Evolutionary conservation across 1,140 invertebrate genomes (phyloP).

Genomic region (Planococcus citri): DNA sequence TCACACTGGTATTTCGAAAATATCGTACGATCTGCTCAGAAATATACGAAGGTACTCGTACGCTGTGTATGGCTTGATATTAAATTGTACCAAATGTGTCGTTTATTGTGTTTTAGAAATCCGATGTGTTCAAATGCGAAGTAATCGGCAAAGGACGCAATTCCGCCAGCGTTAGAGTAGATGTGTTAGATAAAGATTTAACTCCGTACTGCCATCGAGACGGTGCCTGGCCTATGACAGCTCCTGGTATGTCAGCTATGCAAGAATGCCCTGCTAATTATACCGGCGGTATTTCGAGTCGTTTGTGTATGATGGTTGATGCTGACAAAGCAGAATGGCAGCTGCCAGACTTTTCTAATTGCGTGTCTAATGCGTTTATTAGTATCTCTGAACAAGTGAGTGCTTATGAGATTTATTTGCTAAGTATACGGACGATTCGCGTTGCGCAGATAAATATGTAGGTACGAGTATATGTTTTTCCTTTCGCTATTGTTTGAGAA

Average conservation of each 20-base stretch:
- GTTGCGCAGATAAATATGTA: too few relatives aligned
- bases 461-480: too few relatives aligned
- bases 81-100: neutral
- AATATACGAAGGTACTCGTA: too few relatives aligned
- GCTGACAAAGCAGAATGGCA: conserved; percentile 49
- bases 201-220: conserved; percentile 17
- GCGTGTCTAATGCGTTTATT: conserved; percentile 48
- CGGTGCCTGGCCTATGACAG: conserved; percentile 44
- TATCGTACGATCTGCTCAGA: too few relatives aligned
- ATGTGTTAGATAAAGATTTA: conserved; percentile 15
- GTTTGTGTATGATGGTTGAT: conserved; percentile 28
- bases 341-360: conserved; percentile 56
- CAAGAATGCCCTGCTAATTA: conserved; percentile 44
- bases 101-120: conserved; percentile 16
- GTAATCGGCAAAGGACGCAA: neutral
- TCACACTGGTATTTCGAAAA: too few relatives aligned
- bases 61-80: too few relatives aligned
- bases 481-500: too few relatives aligned
- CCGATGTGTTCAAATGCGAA: conserved; percentile 2
- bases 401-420: conserved; percentile 12
- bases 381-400: conserved; percentile 50
- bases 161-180: conserved; percentile 11
- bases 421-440: too few relatives aligned
- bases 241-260: conserved; percentile 44
- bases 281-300: conserved; percentile 24